Conservation (phyloP, 2,888 invertebrate genomes). For the Lepidochrysops patricia region DNA sequence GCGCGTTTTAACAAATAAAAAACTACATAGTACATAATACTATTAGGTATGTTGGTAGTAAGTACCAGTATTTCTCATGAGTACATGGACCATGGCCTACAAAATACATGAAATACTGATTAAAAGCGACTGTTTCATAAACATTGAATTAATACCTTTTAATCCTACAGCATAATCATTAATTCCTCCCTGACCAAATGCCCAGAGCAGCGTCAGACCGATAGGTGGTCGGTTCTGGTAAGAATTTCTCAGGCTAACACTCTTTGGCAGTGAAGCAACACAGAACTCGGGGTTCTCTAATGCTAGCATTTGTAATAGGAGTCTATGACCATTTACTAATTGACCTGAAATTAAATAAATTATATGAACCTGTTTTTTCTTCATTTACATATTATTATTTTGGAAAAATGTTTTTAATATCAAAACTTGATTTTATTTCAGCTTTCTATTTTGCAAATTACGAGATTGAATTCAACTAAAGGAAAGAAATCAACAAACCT, state of each 20-base stretch:
- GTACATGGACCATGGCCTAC: too few relatives aligned
- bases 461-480: not conserved
- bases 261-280: conserved; percentile 75
- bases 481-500: conserved; percentile 52
- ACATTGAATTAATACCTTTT: conserved; percentile 65
- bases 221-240: conserved; percentile 85
- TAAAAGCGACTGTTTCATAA: too few relatives aligned
- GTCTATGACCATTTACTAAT: conserved; percentile 79
- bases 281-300: conserved; percentile 78
- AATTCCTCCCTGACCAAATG: conserved; percentile 82
- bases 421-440: not conserved
- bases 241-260: conserved; percentile 78
- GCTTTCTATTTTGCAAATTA: too few relatives aligned
- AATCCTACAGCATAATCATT: conserved; percentile 78
- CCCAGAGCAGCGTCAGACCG: conserved; percentile 83
- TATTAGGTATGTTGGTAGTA: too few relatives aligned
- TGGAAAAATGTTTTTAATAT: not conserved
- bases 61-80: too few relatives aligned
- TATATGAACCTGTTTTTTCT: not conserved
- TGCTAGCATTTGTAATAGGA: conserved; percentile 81
- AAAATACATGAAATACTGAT: too few relatives aligned
- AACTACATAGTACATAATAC: too few relatives aligned
- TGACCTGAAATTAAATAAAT: conserved; percentile 43
- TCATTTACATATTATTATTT: conserved; percentile 8
- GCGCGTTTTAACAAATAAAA: too few relatives aligned